Percentiles rank a stretch among this genome's conserved stretches.
phyloP scores from a whole-genome alignment of 1,140 invertebrate genomes.

The Nasonia longicornis region DNA sequence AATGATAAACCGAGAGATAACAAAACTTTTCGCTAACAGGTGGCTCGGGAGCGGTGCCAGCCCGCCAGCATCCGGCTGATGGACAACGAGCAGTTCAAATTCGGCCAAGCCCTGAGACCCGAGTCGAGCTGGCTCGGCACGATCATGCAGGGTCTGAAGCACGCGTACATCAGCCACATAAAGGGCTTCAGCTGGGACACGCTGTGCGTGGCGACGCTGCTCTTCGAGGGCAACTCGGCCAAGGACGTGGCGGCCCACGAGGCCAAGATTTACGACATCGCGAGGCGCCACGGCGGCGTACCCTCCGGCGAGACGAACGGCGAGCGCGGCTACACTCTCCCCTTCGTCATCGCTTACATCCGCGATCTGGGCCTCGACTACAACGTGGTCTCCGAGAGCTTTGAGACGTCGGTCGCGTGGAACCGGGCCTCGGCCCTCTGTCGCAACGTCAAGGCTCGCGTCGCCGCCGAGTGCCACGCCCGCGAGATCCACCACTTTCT shows the following conservation, averaged over 20 bases:
- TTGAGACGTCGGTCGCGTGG: constrained; percentile 99
- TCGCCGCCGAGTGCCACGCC: constrained; percentile 80
- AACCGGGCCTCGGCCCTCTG: constrained; percentile 87
- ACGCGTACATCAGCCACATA: constrained; percentile 88
- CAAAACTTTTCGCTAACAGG: constrained; percentile 52
- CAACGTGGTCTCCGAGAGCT: constrained; percentile 93
- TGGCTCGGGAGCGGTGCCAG: constrained; percentile 83
- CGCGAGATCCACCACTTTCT: constrained; percentile 75
- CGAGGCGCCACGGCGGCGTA: constrained; percentile 79
- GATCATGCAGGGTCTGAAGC: constrained; percentile 86
- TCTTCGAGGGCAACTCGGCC: constrained; percentile 85
- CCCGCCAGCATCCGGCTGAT: constrained; percentile 94
- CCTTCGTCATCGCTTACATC: constrained; percentile 98
- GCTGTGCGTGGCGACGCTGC: constrained; percentile 91
- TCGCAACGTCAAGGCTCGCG: constrained; percentile 88
- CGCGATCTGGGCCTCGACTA: constrained; percentile 93
- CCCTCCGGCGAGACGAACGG: constrained; percentile 94
- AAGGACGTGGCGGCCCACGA: constrained; percentile 84
- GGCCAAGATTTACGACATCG: constrained; percentile 87
- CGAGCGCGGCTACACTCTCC: constrained; percentile 93
- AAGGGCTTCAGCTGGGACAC: constrained; percentile 88
- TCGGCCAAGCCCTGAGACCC: constrained; percentile 91
- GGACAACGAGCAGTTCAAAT: constrained; percentile 97
- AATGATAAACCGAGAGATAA: not conserved
- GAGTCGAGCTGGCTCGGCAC: constrained; percentile 77